Evolutionary conservation across 2,113 vertebrate genomes (phyloP), one percentile per base, ranked within the genome.

Genomic region (Anser cygnoides): DNA sequence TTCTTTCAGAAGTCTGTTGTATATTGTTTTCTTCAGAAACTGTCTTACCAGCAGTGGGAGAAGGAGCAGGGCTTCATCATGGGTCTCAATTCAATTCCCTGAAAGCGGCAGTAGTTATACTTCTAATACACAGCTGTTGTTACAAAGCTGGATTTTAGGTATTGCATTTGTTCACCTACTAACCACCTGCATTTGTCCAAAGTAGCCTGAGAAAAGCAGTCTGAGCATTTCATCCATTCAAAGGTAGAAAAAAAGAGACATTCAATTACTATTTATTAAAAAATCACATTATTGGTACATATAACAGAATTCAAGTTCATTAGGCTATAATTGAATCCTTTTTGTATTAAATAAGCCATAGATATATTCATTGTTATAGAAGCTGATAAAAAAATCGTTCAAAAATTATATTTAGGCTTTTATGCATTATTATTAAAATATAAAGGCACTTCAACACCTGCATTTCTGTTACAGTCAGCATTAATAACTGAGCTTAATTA

Each of bases 401-500:
- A 86, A 46, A 96, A 96, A 93, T 84, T 37, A 52, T 75, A 93
- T 93, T 94, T 90, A 86, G 75, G 39, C 8, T 91, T 85, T 93
- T 44, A 62, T 89, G 87, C 50, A 73, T 89, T 82, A 91, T 80
- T 87, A 88, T 93, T 92, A 43, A 91, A 83, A 29, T 81, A 81
- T 62, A 89, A 94, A 55, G 52, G 17, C 33, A 80, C 22, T 59
- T 85, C 71, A 84, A 74, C 79, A 90, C 71, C 66, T 93, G 85
- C 68, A 90, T 84, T 81, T 94, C 71, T 87, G 65, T 84, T 80
- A 68, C 14, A 89, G 33, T 80, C 94, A 93, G 63, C 52, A 39
- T 52, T 88, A 58, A 28, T 28, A 59, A 26, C 18, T 39, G 61
- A 79, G 35, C 67, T 91, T 44, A 85, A 23, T 54, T 74, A 84